These are phyloP conservation scores for Drosophila lutescens DNA, from an alignment of 2,888 invertebrate genomes.

Conservation along the genomic window DNA sequence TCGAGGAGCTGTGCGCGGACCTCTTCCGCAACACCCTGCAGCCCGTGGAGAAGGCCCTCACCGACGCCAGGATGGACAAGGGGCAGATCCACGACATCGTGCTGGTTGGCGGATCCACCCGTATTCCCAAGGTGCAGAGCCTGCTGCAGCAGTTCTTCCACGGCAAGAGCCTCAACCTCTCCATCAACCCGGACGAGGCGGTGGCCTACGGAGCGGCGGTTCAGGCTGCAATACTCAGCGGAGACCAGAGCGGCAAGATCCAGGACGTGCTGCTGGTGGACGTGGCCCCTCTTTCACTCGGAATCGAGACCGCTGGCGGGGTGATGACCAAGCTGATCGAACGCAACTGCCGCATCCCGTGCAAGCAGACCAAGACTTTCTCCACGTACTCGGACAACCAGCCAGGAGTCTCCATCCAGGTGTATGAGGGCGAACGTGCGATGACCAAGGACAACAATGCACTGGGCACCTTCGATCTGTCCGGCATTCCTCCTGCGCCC, in stretches of 20 bases:
- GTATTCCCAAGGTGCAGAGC: conserved; percentile 91
- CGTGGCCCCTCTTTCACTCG: conserved; percentile 88
- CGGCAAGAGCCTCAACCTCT: conserved; percentile 89
- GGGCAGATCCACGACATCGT: conserved; percentile 91
- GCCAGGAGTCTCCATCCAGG: conserved; percentile 90
- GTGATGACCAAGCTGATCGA: conserved; percentile 92
- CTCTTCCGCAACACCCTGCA: conserved; percentile 89
- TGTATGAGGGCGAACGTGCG: conserved; percentile 92
- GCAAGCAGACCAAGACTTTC: conserved; percentile 90
- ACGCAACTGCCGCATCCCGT: conserved; percentile 89
- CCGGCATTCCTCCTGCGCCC: conserved; percentile 95
- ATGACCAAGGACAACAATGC: conserved; percentile 97
- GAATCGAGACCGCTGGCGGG: conserved; percentile 92
- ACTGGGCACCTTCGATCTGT: conserved; percentile 97
- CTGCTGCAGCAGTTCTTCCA: conserved; percentile 90
- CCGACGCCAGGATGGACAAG: conserved; percentile 92
- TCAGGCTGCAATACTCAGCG: conserved; percentile 89
- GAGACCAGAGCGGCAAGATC: conserved; percentile 89
- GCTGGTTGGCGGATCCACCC: conserved; percentile 91
- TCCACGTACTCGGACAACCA: conserved; percentile 93
- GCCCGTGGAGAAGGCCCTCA: conserved; percentile 91
- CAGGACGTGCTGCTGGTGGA: conserved; percentile 90
- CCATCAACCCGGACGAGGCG: conserved; percentile 92
- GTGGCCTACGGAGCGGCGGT: conserved; percentile 91
- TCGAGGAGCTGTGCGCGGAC: conserved; percentile 90